phyloP scores from a whole-genome alignment of 2,888 invertebrate species.

The Trilocha varians region DNA sequence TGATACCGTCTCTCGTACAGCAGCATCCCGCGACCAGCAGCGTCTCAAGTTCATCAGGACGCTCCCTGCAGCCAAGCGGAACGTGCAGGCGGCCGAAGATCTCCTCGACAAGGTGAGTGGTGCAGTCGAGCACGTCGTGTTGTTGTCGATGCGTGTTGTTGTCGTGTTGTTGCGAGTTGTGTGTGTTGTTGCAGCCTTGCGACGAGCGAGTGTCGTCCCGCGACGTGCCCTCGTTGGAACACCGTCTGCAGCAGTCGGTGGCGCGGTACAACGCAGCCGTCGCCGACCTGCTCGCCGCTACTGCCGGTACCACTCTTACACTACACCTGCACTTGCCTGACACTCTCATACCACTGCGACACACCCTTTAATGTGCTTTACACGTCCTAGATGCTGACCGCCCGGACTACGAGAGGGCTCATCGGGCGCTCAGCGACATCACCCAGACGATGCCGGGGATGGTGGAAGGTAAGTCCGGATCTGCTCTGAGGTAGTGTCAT shows the following conservation, averaged over 20 bases:
- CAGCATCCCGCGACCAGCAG: slow-evolving; percentile 4
- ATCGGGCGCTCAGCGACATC: slow-evolving; percentile 30
- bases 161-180: neutral
- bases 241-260: slow-evolving; percentile 26
- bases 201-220: too few species aligned
- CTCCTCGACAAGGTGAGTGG: slow-evolving; percentile 3
- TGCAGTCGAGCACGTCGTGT: neutral
- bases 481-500: too few species aligned
- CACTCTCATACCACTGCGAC: neutral
- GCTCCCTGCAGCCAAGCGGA: slow-evolving; percentile 4
- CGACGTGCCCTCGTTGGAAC: slow-evolving; percentile 20
- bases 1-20: neutral
- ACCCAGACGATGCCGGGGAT: too few species aligned
- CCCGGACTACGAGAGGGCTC: slow-evolving; percentile 34
- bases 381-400: slow-evolving; percentile 25
- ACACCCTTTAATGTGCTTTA: neutral
- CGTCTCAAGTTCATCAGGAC: slow-evolving; percentile 10
- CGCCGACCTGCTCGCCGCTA: slow-evolving; percentile 33
- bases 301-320: slow-evolving; percentile 5
- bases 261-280: slow-evolving; percentile 42
- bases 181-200: too few species aligned
- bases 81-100: slow-evolving; percentile 5
- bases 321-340: neutral
- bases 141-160: neutral
- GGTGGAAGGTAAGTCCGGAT: too few species aligned